Evolutionary conservation across 2,797 vertebrate genomes (phyloP).

Genomic region (Hemitrygon akajei): DNA sequence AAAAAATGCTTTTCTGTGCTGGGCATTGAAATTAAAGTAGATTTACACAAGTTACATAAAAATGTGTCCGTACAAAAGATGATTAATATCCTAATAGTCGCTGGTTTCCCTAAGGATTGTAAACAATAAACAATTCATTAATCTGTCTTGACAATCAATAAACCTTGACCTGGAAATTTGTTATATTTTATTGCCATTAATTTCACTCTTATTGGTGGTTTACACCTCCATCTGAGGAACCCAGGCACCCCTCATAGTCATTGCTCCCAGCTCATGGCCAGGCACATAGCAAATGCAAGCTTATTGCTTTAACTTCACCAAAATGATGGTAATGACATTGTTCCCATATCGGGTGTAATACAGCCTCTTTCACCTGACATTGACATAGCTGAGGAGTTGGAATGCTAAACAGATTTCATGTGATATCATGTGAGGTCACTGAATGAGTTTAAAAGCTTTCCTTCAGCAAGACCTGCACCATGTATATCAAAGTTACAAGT

Average conservation of each 20-base stretch:
- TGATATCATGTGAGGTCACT: background rate
- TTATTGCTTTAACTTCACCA: background rate
- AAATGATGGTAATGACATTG: background rate
- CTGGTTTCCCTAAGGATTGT: background rate
- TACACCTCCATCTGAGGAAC: background rate
- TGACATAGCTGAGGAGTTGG: background rate
- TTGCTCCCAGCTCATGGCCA: background rate
- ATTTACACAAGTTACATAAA: background rate
- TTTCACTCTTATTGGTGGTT: background rate
- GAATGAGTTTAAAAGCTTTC: background rate
- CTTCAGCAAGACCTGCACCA: background rate
- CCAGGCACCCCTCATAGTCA: background rate
- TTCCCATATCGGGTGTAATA: background rate
- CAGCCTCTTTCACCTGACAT: background rate
- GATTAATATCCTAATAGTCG: constrained; percentile 4
- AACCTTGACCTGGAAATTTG: constrained; percentile 4
- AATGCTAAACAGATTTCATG: background rate
- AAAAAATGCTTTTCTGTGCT: background rate
- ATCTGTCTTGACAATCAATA: constrained; percentile 26
- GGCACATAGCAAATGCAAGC: background rate
- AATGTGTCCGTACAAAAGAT: background rate
- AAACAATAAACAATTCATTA: constrained; percentile 33
- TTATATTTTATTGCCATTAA: background rate
- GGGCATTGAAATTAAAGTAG: background rate
- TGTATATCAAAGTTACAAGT: background rate